These are phyloP conservation scores for Blastobasis adustella DNA, from an alignment of 2,888 invertebrate genomes.

Conservation along the genomic window DNA sequence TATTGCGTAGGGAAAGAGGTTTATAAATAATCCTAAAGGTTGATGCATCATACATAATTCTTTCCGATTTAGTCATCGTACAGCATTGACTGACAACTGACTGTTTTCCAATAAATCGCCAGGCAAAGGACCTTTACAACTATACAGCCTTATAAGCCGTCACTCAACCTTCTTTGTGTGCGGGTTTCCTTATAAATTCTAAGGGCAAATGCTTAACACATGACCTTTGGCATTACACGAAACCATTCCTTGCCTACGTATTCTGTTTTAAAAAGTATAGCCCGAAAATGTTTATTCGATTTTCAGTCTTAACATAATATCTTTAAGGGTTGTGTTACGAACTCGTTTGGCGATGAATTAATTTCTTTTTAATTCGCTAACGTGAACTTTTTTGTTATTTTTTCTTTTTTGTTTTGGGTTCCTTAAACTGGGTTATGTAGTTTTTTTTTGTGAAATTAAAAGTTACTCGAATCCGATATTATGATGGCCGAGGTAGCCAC, in stretches of 20 bases:
- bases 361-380: conserved; percentile 8
- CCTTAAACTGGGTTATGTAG: conserved; percentile 34
- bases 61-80: too few relatives aligned
- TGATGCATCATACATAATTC: too few relatives aligned
- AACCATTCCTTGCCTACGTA: conserved; percentile 21
- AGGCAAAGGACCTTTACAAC: background rate
- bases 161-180: background rate
- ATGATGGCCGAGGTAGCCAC: conserved; percentile 5
- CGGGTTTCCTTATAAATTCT: conserved; percentile 9
- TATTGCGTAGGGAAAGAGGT: too few relatives aligned
- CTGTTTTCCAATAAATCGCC: conserved; percentile 5
- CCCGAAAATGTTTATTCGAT: background rate
- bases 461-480: conserved; percentile 37
- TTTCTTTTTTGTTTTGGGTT: conserved; percentile 29
- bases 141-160: background rate
- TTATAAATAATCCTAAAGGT: too few relatives aligned
- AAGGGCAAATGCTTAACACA: conserved; percentile 25
- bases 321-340: background rate
- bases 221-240: conserved; percentile 61
- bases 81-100: too few relatives aligned
- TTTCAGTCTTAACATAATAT: background rate
- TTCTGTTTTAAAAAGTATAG: conserved; percentile 31
- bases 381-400: conserved; percentile 14
- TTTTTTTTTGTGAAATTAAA: conserved; percentile 42
- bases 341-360: background rate